Evolutionary conservation across 2,113 vertebrate genomes (phyloP).

Genomic region (Triplophysa rosa): DNA sequence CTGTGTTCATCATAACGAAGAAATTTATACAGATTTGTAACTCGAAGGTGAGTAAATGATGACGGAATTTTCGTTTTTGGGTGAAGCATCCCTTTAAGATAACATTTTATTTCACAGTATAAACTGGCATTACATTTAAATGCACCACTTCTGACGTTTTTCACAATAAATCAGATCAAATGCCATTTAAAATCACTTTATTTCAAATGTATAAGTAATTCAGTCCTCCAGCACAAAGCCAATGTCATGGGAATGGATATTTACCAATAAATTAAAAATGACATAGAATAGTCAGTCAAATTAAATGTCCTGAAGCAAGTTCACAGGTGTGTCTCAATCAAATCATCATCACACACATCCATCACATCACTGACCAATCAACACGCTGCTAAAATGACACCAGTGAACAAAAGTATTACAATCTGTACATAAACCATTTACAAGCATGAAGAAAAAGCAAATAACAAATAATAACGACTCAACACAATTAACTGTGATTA

Average conservation of each 20-base stretch:
- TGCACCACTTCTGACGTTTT: background rate
- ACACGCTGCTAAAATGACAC: constrained; percentile 20
- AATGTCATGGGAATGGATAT: constrained; percentile 69
- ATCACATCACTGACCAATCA: constrained; percentile 6
- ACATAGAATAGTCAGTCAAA: constrained; percentile 53
- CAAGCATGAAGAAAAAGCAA: background rate
- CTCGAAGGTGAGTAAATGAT: too few species aligned
- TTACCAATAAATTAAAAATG: constrained; percentile 74
- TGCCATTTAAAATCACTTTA: constrained; percentile 74
- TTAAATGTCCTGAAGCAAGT: constrained; percentile 48
- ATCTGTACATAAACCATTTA: constrained; percentile 19
- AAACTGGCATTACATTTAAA: too few species aligned
- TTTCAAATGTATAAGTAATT: constrained; percentile 67
- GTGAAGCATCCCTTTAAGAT: too few species aligned
- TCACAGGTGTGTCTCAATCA: constrained; percentile 53
- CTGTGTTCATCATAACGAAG: too few species aligned
- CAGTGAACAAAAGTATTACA: constrained; percentile 12
- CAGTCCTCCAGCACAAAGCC: constrained; percentile 66
- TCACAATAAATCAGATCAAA: background rate
- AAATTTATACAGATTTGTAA: too few species aligned
- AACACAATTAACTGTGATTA: constrained; percentile 24
- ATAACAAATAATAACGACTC: constrained; percentile 30
- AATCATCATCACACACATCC: constrained; percentile 12
- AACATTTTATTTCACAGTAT: too few species aligned
- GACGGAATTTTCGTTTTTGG: too few species aligned